These are phyloP conservation scores for Saccostrea echinata DNA, from an alignment of 1,140 invertebrate species.

Conservation along the genomic window DNA sequence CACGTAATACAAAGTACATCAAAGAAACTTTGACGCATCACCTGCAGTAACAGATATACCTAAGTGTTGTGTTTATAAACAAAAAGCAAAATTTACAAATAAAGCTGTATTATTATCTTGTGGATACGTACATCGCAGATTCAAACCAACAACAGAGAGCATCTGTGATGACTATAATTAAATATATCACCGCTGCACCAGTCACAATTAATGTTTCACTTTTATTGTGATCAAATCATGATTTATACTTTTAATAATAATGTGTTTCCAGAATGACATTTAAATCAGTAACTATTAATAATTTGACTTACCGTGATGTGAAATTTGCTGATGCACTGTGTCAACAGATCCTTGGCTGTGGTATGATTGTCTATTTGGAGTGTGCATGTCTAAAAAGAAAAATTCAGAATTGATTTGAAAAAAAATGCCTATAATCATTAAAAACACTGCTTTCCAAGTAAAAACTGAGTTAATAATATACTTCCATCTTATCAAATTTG, in stretches of 20 bases:
- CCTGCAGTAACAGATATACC: neutral
- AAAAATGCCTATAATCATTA: too few relatives aligned
- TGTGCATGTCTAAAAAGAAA: conserved; percentile 61
- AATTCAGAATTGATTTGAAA: neutral
- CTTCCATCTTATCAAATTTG: too few relatives aligned
- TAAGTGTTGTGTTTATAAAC: too few relatives aligned
- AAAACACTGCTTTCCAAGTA: too few relatives aligned
- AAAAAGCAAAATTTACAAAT: neutral
- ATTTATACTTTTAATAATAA: too few relatives aligned
- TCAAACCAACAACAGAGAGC: too few relatives aligned
- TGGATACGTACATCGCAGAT: too few relatives aligned
- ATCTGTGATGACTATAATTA: too few relatives aligned
- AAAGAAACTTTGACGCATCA: neutral
- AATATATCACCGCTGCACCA: neutral
- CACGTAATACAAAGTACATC: neutral
- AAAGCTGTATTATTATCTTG: neutral
- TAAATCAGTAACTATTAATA: neutral
- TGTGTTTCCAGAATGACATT: too few relatives aligned
- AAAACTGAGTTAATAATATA: too few relatives aligned
- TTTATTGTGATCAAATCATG: neutral
- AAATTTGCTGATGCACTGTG: conserved; percentile 67
- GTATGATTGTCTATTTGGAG: conserved; percentile 66
- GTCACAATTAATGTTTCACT: neutral
- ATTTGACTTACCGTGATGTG: conserved; percentile 68
- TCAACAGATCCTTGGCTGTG: conserved; percentile 64